Evolutionary conservation across 2,888 invertebrate genomes (phyloP), one percentile per base, ranked within the genome.

Genomic region (Cartodere bifasciata): DNA sequence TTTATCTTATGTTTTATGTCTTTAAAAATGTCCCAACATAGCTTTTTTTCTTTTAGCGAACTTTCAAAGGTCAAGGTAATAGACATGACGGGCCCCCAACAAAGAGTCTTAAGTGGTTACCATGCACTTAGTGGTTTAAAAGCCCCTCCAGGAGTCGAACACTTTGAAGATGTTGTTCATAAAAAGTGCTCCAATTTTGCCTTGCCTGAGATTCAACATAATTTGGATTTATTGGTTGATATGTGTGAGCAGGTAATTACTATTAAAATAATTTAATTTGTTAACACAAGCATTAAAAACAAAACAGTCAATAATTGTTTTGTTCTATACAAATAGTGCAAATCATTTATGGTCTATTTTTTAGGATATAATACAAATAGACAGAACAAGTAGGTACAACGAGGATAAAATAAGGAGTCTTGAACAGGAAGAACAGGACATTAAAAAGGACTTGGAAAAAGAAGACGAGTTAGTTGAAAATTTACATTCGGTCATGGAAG

Each of bases 71-170:
- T 92, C 23, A 95, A 95, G 45, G 95, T 99, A 7, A 97, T 98
- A 40, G 98, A 98, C 60, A 90, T 98, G 91, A 97, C 97, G 4
- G 97, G 97, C 0, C 87, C 85, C 0, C 90, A 97, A 58, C 83
- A 86, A 55, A 72, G 91, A 32, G 84, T 97, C 20, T 67, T 91
- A 2, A 85, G 83, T 52, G 91, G 92, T 1, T 94, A 94, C 58
- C 90, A 91, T 59, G 91, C 92, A 1, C 69, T 94, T 22, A 74
- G 82, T 0, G 82, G 85, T 14, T 62, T 70, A 2, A 63, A 67
- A 41, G 53, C 65, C 1, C 54, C 63, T 1, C 64, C 65, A 3
- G 67, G 76, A 50, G 65, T 69, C 53, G 62, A 62, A 52, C 65
- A 77, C 23, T 79, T 60, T 50, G 77, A 78, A 43, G 68, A 72